Evolutionary conservation across 2,113 vertebrate species (phyloP), one percentile per base, ranked within the genome.

Genomic region (Hypanus sabinus): DNA sequence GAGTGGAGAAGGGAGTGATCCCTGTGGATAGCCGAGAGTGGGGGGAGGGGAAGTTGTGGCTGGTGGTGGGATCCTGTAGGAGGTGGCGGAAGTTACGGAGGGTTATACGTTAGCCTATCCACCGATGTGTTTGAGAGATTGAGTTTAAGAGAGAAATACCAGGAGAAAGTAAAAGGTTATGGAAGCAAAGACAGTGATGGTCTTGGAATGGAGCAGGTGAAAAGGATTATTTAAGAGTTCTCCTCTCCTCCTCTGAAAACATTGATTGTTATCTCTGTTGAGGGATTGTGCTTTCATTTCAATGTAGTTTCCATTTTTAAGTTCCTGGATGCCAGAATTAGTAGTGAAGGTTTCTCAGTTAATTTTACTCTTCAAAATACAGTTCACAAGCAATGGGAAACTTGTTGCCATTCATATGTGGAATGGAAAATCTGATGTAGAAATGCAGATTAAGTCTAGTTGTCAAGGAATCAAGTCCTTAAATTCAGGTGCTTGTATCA

Each of bases 321-420:
- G 38, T 60, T 24, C 55, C 77, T 87, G 3, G 27, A 87, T 57
- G 30, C 68, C 99, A 98, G 95, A 99, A 98, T 94, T 98, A 99
- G 95, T 98, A 97, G 95, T 99, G 97, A 95, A 98, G 96, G 94
- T 97, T 96, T 97, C 99, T 95, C 96, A 98, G 98, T 99, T 94
- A 96, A 97, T 96, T 97, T 98, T 96, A 99, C 98, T 94, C 98
- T 3, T 16, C 14, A 12, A 79, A 16, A 79, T 36, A 79, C 36
- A 79, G 36, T 9, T 79, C 33, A 5, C 12, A 36, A 30, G 75
- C 24, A 76, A 9, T 10, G 5, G 27, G 30, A 76, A 76, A n/a
- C 30, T n/a, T n/a, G 75, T n/a, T n/a, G 27, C 30, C 30, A n/a
- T 76, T 76, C 75, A 76, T 76, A 75, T 10, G 27, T 20, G 30